These are phyloP conservation scores for Drosophila auraria DNA, from an alignment of 1,140 invertebrate species.

Conservation along the genomic window DNA sequence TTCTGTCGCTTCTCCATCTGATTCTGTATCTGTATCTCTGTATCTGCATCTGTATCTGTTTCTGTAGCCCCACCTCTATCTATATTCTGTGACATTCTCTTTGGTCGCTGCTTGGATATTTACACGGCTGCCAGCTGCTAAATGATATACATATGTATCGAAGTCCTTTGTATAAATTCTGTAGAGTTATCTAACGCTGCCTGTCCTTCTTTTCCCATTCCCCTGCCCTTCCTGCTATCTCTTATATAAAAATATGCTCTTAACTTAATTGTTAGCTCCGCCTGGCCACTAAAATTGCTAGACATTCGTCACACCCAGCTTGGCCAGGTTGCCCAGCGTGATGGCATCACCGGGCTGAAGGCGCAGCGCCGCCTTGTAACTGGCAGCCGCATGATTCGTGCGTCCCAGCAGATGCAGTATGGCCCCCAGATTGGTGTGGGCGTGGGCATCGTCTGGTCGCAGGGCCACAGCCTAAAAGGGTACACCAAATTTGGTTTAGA, in stretches of 20 bases:
- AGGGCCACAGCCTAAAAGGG: slow-evolving; percentile 71
- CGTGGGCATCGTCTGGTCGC: slow-evolving; percentile 89
- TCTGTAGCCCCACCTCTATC: neutral
- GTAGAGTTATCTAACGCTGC: slow-evolving; percentile 73
- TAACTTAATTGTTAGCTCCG: slow-evolving; percentile 31
- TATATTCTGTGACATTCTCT: slow-evolving; percentile 36
- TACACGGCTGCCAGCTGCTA: slow-evolving; percentile 67
- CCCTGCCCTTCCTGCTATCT: slow-evolving; percentile 3
- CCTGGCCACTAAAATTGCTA: slow-evolving; percentile 34
- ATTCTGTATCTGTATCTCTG: slow-evolving; percentile 33
- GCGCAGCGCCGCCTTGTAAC: slow-evolving; percentile 92
- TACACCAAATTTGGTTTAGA: neutral
- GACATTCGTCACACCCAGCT: slow-evolving; percentile 87
- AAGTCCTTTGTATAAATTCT: slow-evolving; percentile 83
- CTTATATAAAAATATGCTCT: slow-evolving; percentile 71
- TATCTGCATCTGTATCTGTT: neutral
- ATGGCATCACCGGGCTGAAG: slow-evolving; percentile 94
- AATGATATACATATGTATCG: slow-evolving; percentile 81
- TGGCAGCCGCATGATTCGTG: slow-evolving; percentile 92
- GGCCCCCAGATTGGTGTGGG: slow-evolving; percentile 96
- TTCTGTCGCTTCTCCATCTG: slow-evolving; percentile 50
- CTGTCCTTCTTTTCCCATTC: neutral
- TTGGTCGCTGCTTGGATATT: slow-evolving; percentile 75
- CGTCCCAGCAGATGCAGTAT: slow-evolving; percentile 97
- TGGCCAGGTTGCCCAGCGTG: slow-evolving; percentile 94